These are phyloP conservation scores for Centroberyx gerrardi DNA, from an alignment of 2,797 vertebrate genomes.

Conservation along the genomic window DNA sequence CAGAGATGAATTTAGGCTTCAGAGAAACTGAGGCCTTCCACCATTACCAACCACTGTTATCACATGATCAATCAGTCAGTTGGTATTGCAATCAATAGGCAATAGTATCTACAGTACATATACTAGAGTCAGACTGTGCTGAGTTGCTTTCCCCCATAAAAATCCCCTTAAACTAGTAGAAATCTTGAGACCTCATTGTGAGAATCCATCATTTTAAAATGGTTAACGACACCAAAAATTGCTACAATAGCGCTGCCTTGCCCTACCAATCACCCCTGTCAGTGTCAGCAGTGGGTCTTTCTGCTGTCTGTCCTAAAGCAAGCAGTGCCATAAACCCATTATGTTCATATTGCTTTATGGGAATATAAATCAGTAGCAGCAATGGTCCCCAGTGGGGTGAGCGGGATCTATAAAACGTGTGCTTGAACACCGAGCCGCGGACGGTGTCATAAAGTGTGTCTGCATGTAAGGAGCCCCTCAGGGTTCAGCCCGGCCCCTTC, in stretches of 20 bases:
- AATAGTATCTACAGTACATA: too few species aligned
- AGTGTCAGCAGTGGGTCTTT: slow-evolving; percentile 24
- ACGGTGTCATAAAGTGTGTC: slow-evolving; percentile 60
- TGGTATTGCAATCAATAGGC: not conserved
- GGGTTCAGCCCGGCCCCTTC: slow-evolving; percentile 8
- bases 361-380: slow-evolving; percentile 71
- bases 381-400: slow-evolving; percentile 48
- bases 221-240: slow-evolving; percentile 24
- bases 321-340: slow-evolving; percentile 64
- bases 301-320: slow-evolving; percentile 55
- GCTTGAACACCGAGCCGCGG: slow-evolving; percentile 56
- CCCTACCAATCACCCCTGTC: slow-evolving; percentile 32
- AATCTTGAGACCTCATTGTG: not conserved
- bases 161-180: slow-evolving; percentile 13
- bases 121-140: too few species aligned
- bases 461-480: slow-evolving; percentile 38
- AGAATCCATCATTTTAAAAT: slow-evolving; percentile 43
- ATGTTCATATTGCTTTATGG: slow-evolving; percentile 67
- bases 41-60: not conserved
- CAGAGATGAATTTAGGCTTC: not conserved
- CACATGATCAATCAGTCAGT: too few species aligned
- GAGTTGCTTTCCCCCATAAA: not conserved
- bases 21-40: too few species aligned
- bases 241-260: slow-evolving; percentile 7
- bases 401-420: slow-evolving; percentile 67